Evolutionary conservation across 2,888 invertebrate species (phyloP).

Genomic region (Acanthosoma haemorrhoidale): DNA sequence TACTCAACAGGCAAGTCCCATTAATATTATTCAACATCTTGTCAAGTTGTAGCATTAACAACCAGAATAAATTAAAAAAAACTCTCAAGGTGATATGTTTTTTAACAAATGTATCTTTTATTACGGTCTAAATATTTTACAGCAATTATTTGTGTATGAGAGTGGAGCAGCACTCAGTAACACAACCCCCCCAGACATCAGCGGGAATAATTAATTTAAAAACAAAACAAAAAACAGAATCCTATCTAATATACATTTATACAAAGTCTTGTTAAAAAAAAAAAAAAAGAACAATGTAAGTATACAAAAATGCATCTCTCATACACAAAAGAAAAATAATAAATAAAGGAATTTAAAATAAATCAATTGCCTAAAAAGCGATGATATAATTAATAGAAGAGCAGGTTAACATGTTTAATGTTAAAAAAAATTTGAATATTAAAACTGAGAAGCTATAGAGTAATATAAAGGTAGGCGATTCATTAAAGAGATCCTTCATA

Average conservation of each 20-base stretch:
- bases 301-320: slow-evolving; percentile 9
- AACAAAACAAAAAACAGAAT: neutral
- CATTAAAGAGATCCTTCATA: slow-evolving; percentile 23
- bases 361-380: slow-evolving; percentile 15
- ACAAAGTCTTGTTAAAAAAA: too few relatives aligned
- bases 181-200: neutral
- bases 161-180: neutral
- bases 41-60: too few relatives aligned
- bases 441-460: slow-evolving; percentile 23
- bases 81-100: neutral
- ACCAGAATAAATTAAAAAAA: neutral
- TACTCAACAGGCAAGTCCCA: too few relatives aligned
- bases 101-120: slow-evolving; percentile 27
- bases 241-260: neutral
- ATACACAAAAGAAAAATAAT: slow-evolving; percentile 5
- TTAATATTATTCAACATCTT: too few relatives aligned
- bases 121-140: slow-evolving; percentile 25
- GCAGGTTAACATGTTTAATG: slow-evolving; percentile 1
- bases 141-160: slow-evolving; percentile 22
- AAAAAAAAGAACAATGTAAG: neutral
- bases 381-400: slow-evolving; percentile 8
- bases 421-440: slow-evolving; percentile 19
- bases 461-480: slow-evolving; percentile 23
- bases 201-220: neutral
- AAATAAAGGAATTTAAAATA: neutral